Conservation (phyloP, 2,797 vertebrate species). For the Pachyuromys duprasi region DNA sequence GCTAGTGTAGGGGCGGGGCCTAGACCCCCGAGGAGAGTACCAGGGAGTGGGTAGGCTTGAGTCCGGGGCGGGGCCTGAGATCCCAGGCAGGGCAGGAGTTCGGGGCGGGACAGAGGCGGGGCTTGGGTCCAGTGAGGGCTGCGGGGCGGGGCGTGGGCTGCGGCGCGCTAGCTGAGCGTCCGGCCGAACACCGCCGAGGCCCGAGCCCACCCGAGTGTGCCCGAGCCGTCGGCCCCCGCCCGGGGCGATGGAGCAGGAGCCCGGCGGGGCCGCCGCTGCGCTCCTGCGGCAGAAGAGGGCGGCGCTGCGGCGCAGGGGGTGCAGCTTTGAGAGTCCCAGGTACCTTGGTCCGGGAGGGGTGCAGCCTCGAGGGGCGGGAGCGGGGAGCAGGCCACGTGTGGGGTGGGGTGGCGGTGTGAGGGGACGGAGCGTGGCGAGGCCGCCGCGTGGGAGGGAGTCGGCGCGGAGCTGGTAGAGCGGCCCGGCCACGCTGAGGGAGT, state of each 20-base stretch:
- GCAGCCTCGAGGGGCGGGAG: conserved; percentile 34
- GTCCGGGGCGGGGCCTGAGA: background rate
- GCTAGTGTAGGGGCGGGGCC: background rate
- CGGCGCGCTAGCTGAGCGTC: conserved; percentile 60
- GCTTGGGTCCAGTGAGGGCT: background rate
- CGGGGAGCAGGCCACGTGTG: conserved; percentile 52
- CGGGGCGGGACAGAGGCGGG: conserved; percentile 19
- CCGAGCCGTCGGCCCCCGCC: conserved; percentile 80
- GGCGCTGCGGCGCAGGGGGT: conserved; percentile 82
- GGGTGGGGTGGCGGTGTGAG: background rate
- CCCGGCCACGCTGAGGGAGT: background rate
- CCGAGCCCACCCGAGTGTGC: conserved; percentile 81
- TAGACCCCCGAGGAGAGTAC: background rate
- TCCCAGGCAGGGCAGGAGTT: background rate
- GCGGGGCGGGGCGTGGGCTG: conserved; percentile 68
- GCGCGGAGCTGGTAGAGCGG: background rate
- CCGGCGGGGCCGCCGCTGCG: conserved; percentile 72
- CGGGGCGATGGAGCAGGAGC: conserved; percentile 80
- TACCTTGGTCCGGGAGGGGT: conserved; percentile 49
- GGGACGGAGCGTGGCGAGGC: background rate
- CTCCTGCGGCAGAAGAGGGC: conserved; percentile 83
- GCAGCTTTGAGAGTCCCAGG: conserved; percentile 82
- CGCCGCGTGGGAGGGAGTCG: background rate
- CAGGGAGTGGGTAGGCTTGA: background rate
- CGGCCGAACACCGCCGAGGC: conserved; percentile 65